Conservation (phyloP, 1,140 invertebrate genomes). For the Hermetia illucens region DNA sequence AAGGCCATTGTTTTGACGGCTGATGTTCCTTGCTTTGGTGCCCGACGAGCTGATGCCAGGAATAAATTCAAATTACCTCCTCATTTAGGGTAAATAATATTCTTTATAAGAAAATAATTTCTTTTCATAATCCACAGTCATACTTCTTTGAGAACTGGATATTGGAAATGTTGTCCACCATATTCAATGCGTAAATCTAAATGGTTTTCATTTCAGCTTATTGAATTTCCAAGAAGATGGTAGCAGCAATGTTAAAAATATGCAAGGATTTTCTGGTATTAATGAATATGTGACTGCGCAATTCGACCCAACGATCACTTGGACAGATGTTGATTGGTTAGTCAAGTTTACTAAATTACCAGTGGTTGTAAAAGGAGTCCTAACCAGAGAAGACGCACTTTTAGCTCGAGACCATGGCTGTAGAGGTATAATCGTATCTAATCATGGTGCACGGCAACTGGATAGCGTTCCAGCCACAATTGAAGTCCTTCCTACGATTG, state of each 20-base stretch:
- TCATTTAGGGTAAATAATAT: conserved; percentile 49
- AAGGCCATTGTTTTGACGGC: conserved; percentile 82
- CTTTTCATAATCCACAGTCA: too few relatives aligned
- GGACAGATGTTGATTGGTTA: conserved; percentile 76
- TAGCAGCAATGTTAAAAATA: conserved; percentile 38
- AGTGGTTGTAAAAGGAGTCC: conserved; percentile 78
- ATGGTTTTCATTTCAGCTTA: too few relatives aligned
- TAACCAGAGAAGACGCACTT: conserved; percentile 75
- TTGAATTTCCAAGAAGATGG: too few relatives aligned
- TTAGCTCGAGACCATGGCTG: conserved; percentile 59
- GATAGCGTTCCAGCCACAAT: conserved; percentile 78
- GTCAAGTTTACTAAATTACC: conserved; percentile 64
- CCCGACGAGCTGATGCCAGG: conserved; percentile 59
- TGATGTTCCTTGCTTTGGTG: conserved; percentile 76
- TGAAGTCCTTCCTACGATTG: conserved; percentile 73
- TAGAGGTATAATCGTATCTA: conserved; percentile 72
- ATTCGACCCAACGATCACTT: conserved; percentile 66
- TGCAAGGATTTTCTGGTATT: conserved; percentile 48
- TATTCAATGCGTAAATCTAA: too few relatives aligned
- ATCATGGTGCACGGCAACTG: conserved; percentile 81
- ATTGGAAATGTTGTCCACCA: too few relatives aligned
- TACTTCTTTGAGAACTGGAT: too few relatives aligned
- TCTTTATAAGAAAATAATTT: too few relatives aligned
- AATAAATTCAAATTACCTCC: conserved; percentile 74
- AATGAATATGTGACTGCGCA: conserved; percentile 57